Percentiles rank a stretch among this genome's conserved stretches.
phyloP scores from a whole-genome alignment of 2,113 vertebrate genomes.

The Eublepharis macularius region DNA sequence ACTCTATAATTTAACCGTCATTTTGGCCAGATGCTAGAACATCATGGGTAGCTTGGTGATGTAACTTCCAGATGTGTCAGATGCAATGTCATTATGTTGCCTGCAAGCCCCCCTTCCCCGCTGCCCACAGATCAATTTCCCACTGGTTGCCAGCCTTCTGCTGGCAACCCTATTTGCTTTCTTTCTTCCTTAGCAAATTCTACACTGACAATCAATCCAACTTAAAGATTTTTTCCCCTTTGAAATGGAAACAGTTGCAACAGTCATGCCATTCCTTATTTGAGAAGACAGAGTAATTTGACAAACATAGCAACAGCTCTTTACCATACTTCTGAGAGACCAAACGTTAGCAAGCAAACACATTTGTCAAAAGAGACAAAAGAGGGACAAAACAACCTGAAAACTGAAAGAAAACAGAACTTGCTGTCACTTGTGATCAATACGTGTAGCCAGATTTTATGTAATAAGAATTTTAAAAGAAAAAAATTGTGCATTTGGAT shows the following conservation, averaged over 20 bases:
- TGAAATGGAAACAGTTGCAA: constrained; percentile 3
- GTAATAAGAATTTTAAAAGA: constrained; percentile 20
- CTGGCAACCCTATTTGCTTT: background rate
- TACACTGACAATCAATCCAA: background rate
- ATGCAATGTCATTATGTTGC: too few species aligned
- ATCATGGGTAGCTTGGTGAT: too few species aligned
- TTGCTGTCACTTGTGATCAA: background rate
- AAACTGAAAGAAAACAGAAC: constrained; percentile 14
- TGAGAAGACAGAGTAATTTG: constrained; percentile 25
- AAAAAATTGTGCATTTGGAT: background rate
- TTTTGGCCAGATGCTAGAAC: too few species aligned
- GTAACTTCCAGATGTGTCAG: too few species aligned
- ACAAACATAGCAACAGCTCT: constrained; percentile 5
- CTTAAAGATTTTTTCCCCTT: background rate
- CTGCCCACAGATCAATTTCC: too few species aligned
- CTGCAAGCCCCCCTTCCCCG: too few species aligned
- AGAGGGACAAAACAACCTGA: constrained; percentile 18
- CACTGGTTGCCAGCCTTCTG: too few species aligned
- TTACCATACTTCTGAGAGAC: background rate
- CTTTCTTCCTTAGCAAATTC: constrained; percentile 6
- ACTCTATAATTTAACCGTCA: too few species aligned
- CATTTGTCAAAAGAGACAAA: constrained; percentile 35
- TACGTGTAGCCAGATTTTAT: background rate
- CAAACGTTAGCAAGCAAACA: background rate
- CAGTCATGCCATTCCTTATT: background rate